phyloP scores from a whole-genome alignment of 2,888 invertebrate genomes.

The Zele albiditarsus region DNA sequence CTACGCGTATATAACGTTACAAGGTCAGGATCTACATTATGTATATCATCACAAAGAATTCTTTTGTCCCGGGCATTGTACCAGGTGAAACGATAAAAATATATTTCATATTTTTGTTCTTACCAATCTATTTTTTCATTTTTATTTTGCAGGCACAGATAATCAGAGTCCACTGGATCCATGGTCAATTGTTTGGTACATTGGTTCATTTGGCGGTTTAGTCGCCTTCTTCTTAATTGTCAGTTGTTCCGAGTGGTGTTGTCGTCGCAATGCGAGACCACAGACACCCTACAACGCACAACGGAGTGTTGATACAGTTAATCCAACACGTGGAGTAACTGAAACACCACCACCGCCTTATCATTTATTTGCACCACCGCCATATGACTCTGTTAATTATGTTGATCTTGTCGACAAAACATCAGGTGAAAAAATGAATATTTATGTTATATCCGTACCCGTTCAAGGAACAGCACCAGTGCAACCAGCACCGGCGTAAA shows the following conservation, averaged over 20 bases:
- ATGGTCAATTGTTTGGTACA: slow-evolving; percentile 77
- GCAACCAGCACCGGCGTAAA: slow-evolving; percentile 56
- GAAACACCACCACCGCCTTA: slow-evolving; percentile 76
- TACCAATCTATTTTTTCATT: neutral
- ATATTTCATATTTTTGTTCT: neutral
- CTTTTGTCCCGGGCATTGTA: neutral
- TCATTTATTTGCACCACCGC: slow-evolving; percentile 76
- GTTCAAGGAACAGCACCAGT: slow-evolving; percentile 63
- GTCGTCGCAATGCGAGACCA: slow-evolving; percentile 70
- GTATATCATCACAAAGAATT: neutral
- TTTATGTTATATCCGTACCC: slow-evolving; percentile 74
- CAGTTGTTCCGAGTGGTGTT: slow-evolving; percentile 77
- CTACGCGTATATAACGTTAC: neutral
- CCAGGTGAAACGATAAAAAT: neutral
- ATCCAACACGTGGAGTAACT: slow-evolving; percentile 47
- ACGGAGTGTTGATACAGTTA: slow-evolving; percentile 31
- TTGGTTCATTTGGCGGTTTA: slow-evolving; percentile 76
- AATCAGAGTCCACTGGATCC: slow-evolving; percentile 71
- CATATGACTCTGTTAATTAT: slow-evolving; percentile 74
- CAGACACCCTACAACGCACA: slow-evolving; percentile 56
- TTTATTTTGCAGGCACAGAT: slow-evolving; percentile 55
- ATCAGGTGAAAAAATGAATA: slow-evolving; percentile 69
- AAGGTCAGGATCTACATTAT: neutral
- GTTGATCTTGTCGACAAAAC: slow-evolving; percentile 71
- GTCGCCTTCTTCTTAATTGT: slow-evolving; percentile 76